These are phyloP conservation scores for Melipona quadrifasciata DNA, from an alignment of 1,140 invertebrate genomes.

Conservation along the genomic window DNA sequence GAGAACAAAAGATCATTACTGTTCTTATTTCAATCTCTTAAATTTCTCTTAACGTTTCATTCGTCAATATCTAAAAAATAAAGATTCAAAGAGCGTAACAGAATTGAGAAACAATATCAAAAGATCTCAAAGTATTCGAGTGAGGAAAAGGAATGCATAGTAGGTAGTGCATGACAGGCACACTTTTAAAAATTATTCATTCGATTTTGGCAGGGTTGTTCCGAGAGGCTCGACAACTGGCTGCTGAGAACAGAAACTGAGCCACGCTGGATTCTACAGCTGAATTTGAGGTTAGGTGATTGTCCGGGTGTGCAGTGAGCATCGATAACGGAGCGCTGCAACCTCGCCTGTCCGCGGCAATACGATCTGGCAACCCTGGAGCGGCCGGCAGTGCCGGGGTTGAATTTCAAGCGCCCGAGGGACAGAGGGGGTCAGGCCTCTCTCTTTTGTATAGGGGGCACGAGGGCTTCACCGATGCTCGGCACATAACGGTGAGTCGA, in stretches of 20 bases:
- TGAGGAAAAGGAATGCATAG: neutral
- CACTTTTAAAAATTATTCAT: conserved; percentile 11
- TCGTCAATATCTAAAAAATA: no score
- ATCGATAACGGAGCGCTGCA: conserved; percentile 52
- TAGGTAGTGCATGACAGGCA: neutral
- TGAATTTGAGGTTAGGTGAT: conserved; percentile 59
- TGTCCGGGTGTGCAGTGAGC: conserved; percentile 45
- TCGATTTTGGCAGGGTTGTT: conserved; percentile 26
- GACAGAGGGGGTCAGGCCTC: conserved; percentile 71
- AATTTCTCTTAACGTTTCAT: neutral
- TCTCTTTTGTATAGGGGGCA: conserved; percentile 78
- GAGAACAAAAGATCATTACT: no score
- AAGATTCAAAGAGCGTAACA: neutral
- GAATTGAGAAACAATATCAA: neutral
- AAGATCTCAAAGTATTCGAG: no score
- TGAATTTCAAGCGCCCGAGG: conserved; percentile 79
- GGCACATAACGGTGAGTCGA: conserved; percentile 77
- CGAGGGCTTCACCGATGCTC: conserved; percentile 69
- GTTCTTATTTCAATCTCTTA: no score
- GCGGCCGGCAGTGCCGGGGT: conserved; percentile 71
- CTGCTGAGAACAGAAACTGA: conserved; percentile 49
- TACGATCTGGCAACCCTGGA: conserved; percentile 63
- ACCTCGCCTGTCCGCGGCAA: conserved; percentile 22
- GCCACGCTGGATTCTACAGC: conserved; percentile 16
- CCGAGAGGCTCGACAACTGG: conserved; percentile 52